A percentile compares a stretch with the other conserved stretches of the same genome.
Conservation (phyloP, 2,797 vertebrate species). For the Octomys mimax region DNA sequence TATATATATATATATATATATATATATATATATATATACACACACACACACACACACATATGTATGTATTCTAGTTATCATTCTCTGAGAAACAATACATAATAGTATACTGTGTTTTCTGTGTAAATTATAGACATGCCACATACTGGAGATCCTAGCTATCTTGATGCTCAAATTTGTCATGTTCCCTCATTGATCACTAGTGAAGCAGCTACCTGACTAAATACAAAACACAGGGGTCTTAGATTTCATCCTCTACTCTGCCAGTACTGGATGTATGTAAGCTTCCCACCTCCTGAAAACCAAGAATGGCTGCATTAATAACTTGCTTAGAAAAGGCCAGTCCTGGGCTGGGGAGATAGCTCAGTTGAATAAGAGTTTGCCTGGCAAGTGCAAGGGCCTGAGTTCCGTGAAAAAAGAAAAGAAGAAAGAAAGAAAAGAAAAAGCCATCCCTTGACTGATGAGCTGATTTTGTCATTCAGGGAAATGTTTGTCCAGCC, state of each 20-base stretch:
- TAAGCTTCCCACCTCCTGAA: not conserved
- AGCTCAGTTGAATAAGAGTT: too few relatives aligned
- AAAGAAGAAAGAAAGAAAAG: not conserved
- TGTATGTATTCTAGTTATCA: not conserved
- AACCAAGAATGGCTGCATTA: not conserved
- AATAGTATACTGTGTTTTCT: not conserved
- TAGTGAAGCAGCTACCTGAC: not conserved
- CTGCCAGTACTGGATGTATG: not conserved
- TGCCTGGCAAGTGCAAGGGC: too few relatives aligned
- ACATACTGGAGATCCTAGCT: not conserved
- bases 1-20: too few relatives aligned
- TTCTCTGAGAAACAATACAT: not conserved
- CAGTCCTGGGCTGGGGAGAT: not conserved
- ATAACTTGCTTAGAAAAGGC: not conserved
- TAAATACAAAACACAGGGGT: not conserved
- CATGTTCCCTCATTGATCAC: not conserved
- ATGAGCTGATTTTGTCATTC: conserved; percentile 2
- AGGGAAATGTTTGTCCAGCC: not conserved
- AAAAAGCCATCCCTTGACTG: not conserved
- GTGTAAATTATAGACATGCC: not conserved
- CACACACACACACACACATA: not conserved
- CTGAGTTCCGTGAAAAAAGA: too few relatives aligned
- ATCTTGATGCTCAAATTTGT: not conserved
- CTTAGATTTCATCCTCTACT: not conserved
- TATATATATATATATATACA: not conserved